A percentile compares a stretch with the other conserved stretches of the same genome.
These are phyloP conservation scores for Idaea biselata DNA, from an alignment of 2,888 invertebrate genomes.

Conservation along the genomic window DNA sequence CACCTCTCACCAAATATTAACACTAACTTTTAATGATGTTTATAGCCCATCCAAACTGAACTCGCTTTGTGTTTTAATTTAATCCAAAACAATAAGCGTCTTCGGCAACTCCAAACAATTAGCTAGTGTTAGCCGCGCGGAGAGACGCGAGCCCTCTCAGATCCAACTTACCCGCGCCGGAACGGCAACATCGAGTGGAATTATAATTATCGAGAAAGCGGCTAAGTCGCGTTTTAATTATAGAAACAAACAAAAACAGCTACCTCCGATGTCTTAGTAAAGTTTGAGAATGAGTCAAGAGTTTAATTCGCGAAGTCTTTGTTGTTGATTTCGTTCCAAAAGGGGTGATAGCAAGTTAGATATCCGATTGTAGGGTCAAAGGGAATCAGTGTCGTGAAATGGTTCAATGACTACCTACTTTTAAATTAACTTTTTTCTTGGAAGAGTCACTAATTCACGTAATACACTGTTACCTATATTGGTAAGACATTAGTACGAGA, in stretches of 20 bases:
- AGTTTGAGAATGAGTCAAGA: slow-evolving; percentile 50
- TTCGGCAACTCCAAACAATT: slow-evolving; percentile 33
- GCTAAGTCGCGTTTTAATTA: slow-evolving; percentile 71
- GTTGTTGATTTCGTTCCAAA: slow-evolving; percentile 44
- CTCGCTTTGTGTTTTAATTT: slow-evolving; percentile 24
- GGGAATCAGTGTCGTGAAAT: slow-evolving; percentile 2
- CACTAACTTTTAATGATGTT: slow-evolving; percentile 29
- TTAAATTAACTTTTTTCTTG: too few species aligned
- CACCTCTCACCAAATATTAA: slow-evolving; percentile 40
- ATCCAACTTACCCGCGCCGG: slow-evolving; percentile 43
- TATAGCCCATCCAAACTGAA: slow-evolving; percentile 20
- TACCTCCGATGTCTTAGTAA: slow-evolving; percentile 60
- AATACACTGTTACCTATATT: neutral
- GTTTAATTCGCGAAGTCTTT: slow-evolving; percentile 53
- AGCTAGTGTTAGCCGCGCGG: slow-evolving; percentile 28
- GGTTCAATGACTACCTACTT: neutral
- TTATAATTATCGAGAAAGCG: slow-evolving; percentile 66
- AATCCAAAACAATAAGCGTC: slow-evolving; percentile 38
- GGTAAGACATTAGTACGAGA: neutral
- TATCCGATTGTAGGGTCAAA: slow-evolving; percentile 24
- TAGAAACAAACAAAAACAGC: slow-evolving; percentile 72
- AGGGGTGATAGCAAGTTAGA: slow-evolving; percentile 22
- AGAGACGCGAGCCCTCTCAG: slow-evolving; percentile 39
- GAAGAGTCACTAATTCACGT: neutral
- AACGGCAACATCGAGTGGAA: slow-evolving; percentile 58